Evolutionary conservation across 1,140 invertebrate genomes (phyloP).

Genomic region (Calosoma granatense): DNA sequence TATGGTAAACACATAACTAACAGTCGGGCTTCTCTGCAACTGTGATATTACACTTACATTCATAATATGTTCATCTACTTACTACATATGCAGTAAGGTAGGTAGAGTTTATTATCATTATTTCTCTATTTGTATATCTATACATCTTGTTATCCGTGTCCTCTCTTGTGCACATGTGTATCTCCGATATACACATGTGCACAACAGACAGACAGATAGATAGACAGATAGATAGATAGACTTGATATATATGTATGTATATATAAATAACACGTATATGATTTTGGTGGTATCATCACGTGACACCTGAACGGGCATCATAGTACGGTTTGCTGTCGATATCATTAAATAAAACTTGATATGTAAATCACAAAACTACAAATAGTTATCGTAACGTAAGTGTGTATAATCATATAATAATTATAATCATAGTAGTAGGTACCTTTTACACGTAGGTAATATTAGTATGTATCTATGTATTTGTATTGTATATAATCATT

Average conservation of each 20-base stretch:
- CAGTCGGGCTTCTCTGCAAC: background rate
- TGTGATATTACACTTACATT: background rate
- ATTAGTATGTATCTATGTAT: too few relatives aligned
- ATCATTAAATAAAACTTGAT: background rate
- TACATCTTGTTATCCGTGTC: too few relatives aligned
- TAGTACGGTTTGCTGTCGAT: background rate
- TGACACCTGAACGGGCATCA: background rate
- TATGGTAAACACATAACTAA: conserved; percentile 16
- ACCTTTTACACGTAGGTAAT: too few relatives aligned
- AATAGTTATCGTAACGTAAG: too few relatives aligned
- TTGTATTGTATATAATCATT: background rate
- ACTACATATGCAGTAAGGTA: background rate
- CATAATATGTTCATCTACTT: too few relatives aligned
- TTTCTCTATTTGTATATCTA: background rate
- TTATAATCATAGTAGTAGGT: too few relatives aligned
- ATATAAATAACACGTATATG: background rate
- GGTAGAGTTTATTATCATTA: background rate
- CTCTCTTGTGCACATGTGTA: too few relatives aligned
- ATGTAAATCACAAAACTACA: conserved; percentile 3
- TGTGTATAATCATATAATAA: background rate
- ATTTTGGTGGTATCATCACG: background rate
- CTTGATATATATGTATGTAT: too few relatives aligned
- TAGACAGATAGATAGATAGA: too few relatives aligned
- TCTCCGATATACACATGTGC: too few relatives aligned
- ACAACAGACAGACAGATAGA: too few relatives aligned